Conservation (phyloP, 2,888 invertebrate species). For the Amaurobius ferox region DNA sequence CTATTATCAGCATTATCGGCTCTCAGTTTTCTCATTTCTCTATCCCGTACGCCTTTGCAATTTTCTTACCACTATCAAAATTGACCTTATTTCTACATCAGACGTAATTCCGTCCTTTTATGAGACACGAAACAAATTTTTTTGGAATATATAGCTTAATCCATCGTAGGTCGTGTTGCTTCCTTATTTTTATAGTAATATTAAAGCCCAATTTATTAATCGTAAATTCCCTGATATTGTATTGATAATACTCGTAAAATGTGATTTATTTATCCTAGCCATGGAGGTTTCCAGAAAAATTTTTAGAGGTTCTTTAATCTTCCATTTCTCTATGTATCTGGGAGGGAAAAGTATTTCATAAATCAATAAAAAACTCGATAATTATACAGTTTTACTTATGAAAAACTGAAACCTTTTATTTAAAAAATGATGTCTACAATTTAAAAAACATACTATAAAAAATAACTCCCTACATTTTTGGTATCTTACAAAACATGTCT, state of each 20-base stretch:
- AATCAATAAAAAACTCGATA: too few relatives aligned
- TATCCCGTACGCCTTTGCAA: not conserved
- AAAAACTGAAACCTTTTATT: too few relatives aligned
- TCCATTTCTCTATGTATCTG: not conserved
- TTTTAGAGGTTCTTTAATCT: constrained; percentile 1
- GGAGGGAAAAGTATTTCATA: too few relatives aligned
- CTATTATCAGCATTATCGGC: too few relatives aligned
- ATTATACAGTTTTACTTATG: too few relatives aligned
- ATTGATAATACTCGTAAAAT: constrained; percentile 63
- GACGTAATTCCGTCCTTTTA: constrained; percentile 54
- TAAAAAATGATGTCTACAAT: too few relatives aligned
- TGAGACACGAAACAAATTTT: constrained; percentile 51
- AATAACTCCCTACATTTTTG: too few relatives aligned
- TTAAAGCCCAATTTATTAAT: constrained; percentile 65
- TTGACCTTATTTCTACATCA: constrained; percentile 29
- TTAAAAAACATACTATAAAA: too few relatives aligned
- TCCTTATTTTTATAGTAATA: constrained; percentile 64
- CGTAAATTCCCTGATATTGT: constrained; percentile 65
- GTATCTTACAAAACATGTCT: too few relatives aligned
- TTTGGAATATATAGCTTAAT: constrained; percentile 59
- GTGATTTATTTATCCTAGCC: constrained; percentile 45
- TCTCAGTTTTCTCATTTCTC: not conserved
- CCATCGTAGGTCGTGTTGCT: constrained; percentile 41
- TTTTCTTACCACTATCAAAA: not conserved
- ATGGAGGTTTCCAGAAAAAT: constrained; percentile 28